Evolutionary conservation across 2,113 vertebrate species (phyloP), one percentile per base, ranked within the genome.

Genomic region (Atlantisia rogersi): DNA sequence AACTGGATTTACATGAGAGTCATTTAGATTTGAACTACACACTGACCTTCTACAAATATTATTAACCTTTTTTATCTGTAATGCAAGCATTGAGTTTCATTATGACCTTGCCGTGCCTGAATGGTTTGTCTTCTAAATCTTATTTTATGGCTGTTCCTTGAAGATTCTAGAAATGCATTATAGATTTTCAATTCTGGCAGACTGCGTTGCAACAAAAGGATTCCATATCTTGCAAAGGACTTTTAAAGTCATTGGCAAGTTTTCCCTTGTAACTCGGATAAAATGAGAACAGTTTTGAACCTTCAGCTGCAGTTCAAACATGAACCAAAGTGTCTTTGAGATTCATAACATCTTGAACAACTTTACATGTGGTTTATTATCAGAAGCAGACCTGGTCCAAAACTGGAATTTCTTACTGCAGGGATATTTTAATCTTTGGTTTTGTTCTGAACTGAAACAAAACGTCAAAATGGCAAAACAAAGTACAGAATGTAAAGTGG

Each of bases 321-420:
- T 87, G 59, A 83, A 76, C 18, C 14, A 85, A 82, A 87, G 31
- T 64, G 63, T 82, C 46, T 73, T 63, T 82, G 42, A 69, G 55
- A 94, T 81, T 75, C 68, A 55, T 62, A 82, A 78, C 82, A 90
- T 89, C 82, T 93, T 95, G 69, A 94, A 94, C 29, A 92, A 62
- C 42, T 91, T 82, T 73, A 39, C 44, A 42, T 62, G 7, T 68
- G 4, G 11, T 65, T 95, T 75, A 64, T 84, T 85, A 92, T 89
- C 81, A 96, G 73, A 92, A 95, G 31, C 82, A 94, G 79, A 87
- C 60, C 21, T 42, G 19, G 21, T 70, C 32, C 65, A 88, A 94
- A 88, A 75, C 1, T 73, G 20, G 58, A 86, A 86, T 88, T 79
- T 88, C 56, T 83, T 85, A 58, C 62, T 73, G 22, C 29, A 64